These are phyloP conservation scores for Microtus oregoni DNA, from an alignment of 2,113 vertebrate species.

Conservation along the genomic window DNA sequence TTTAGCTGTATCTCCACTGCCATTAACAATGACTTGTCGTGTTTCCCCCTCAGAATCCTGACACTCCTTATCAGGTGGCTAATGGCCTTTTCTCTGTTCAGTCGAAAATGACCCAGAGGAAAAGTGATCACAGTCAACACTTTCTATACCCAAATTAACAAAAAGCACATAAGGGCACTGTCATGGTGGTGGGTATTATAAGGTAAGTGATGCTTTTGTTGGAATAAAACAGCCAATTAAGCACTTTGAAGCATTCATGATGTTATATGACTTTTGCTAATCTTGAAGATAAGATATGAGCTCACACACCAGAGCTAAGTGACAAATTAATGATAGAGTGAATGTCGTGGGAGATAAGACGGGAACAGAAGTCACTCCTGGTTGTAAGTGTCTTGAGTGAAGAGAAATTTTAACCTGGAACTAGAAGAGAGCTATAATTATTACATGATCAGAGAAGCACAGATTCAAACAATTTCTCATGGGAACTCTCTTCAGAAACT, in stretches of 20 bases:
- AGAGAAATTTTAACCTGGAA: not conserved
- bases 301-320: not conserved
- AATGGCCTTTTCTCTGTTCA: not conserved
- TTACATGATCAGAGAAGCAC: not conserved
- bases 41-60: not conserved
- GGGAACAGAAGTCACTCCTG: not conserved
- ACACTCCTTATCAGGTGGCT: not conserved
- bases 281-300: slow-evolving; percentile 57
- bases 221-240: not conserved
- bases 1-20: not conserved
- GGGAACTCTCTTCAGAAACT: slow-evolving; percentile 36
- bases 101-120: slow-evolving; percentile 18
- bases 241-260: slow-evolving; percentile 32
- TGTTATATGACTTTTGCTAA: slow-evolving; percentile 41
- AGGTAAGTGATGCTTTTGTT: not conserved
- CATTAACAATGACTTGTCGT: not conserved
- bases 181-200: not conserved
- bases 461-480: not conserved
- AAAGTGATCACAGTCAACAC: not conserved
- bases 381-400: not conserved
- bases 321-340: not conserved
- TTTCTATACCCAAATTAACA: slow-evolving; percentile 12
- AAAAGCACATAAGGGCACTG: not conserved
- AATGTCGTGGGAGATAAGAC: slow-evolving; percentile 1
- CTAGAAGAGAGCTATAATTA: not conserved